Evolutionary conservation across 2,797 vertebrate genomes (phyloP).

Genomic region (Anguilla anguilla): DNA sequence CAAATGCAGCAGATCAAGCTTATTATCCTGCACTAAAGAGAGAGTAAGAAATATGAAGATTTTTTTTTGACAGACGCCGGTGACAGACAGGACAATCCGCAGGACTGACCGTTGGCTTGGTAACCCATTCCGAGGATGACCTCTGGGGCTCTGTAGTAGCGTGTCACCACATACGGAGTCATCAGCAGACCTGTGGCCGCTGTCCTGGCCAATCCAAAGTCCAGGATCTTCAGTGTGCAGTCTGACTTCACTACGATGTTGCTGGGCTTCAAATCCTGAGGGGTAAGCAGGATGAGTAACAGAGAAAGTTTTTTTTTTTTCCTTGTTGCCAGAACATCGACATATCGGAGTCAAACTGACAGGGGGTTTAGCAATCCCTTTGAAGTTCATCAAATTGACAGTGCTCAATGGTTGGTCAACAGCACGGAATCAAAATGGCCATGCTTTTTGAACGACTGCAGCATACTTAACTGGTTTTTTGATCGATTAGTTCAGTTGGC

Average conservation of each 20-base stretch:
- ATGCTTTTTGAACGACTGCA: neutral
- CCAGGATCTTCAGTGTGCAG: constrained; percentile 98
- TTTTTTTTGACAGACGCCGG: constrained; percentile 52
- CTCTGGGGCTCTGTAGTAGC: constrained; percentile 96
- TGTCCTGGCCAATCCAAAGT: constrained; percentile 94
- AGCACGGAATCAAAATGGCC: neutral
- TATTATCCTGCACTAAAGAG: constrained; percentile 40
- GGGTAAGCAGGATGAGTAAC: neutral
- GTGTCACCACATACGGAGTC: constrained; percentile 97
- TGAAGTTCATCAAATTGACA: neutral
- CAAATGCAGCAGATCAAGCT: constrained; percentile 53
- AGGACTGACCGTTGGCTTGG: constrained; percentile 93
- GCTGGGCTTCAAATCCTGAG: constrained; percentile 95
- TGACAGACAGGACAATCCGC: constrained; percentile 45
- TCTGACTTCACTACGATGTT: constrained; percentile 99
- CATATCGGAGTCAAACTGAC: neutral
- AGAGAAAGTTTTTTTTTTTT: neutral
- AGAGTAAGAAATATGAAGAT: constrained; percentile 46
- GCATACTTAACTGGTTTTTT: neutral
- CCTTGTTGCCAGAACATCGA: neutral
- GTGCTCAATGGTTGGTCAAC: neutral
- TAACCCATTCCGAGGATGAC: constrained; percentile 99
- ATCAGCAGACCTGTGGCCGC: constrained; percentile 97
- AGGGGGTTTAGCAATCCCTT: neutral
- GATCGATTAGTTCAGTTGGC: neutral